These are phyloP conservation scores for Enteromius viviparus DNA, from an alignment of 2,797 vertebrate genomes.

Conservation along the genomic window DNA sequence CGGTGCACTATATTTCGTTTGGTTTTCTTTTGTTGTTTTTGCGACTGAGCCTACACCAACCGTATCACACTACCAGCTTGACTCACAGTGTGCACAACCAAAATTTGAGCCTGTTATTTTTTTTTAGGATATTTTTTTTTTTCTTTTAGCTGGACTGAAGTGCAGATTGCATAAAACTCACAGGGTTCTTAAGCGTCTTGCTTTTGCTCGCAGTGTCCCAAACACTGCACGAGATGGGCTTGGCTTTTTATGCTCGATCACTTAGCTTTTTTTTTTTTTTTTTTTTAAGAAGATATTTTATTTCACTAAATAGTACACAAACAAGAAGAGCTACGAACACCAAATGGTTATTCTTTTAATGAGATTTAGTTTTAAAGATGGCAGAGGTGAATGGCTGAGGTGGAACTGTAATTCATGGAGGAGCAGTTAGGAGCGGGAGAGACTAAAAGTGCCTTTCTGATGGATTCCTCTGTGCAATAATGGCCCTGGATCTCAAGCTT, in stretches of 20 bases:
- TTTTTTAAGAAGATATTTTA: slow-evolving; percentile 60
- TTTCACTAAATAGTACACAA: slow-evolving; percentile 53
- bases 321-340: slow-evolving; percentile 60
- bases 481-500: slow-evolving; percentile 75
- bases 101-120: slow-evolving; percentile 69
- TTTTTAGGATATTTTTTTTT: background rate
- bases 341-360: slow-evolving; percentile 64
- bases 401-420: slow-evolving; percentile 60
- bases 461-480: slow-evolving; percentile 83
- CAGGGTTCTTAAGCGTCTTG: slow-evolving; percentile 28
- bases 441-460: slow-evolving; percentile 81
- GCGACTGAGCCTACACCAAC: slow-evolving; percentile 62
- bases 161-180: slow-evolving; percentile 53
- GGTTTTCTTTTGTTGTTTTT: slow-evolving; percentile 16
- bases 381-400: slow-evolving; percentile 62
- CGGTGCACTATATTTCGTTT: slow-evolving; percentile 66
- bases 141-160: slow-evolving; percentile 52
- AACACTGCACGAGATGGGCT: slow-evolving; percentile 40
- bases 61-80: slow-evolving; percentile 75
- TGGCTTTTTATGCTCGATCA: slow-evolving; percentile 53
- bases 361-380: slow-evolving; percentile 71
- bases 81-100: slow-evolving; percentile 71
- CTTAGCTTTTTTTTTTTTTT: slow-evolving; percentile 39
- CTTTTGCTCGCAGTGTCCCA: background rate
- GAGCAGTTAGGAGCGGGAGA: slow-evolving; percentile 49